Conservation (phyloP, 2,113 vertebrate genomes). For the Ictalurus furcatus region DNA sequence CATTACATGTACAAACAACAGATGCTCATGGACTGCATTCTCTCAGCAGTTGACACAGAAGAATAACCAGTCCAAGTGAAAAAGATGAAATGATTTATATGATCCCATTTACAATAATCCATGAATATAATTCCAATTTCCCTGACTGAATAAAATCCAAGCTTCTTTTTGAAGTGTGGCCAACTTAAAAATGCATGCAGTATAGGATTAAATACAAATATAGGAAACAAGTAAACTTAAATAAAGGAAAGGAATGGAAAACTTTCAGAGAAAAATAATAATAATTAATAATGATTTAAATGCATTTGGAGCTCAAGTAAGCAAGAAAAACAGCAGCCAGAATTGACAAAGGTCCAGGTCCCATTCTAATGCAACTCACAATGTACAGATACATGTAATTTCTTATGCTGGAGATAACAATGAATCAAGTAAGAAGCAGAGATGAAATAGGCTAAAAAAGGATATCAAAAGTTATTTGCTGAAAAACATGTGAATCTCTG, state of each 20-base stretch:
- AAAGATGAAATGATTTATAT: conserved; percentile 11
- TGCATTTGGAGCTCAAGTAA: background rate
- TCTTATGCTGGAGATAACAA: background rate
- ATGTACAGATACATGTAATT: background rate
- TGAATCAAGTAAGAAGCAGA: background rate
- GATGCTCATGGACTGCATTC: conserved; percentile 11
- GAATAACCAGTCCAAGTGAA: conserved; percentile 8
- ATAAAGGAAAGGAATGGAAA: background rate
- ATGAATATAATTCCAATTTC: background rate
- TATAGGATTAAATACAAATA: background rate
- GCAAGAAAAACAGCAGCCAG: background rate
- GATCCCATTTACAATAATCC: background rate
- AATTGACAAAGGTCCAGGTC: background rate
- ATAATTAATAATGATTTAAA: conserved; percentile 15
- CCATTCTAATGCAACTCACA: background rate
- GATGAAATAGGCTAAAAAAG: background rate
- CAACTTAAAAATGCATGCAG: background rate
- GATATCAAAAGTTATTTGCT: background rate
- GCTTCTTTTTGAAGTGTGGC: background rate
- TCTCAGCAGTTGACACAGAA: background rate
- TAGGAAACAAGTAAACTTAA: background rate
- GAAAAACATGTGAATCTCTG: background rate
- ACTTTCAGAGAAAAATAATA: background rate
- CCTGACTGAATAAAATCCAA: background rate
- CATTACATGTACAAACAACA: conserved; percentile 35